phyloP scores from a whole-genome alignment of 1,140 invertebrate genomes.

The Cotesia chilonis region DNA sequence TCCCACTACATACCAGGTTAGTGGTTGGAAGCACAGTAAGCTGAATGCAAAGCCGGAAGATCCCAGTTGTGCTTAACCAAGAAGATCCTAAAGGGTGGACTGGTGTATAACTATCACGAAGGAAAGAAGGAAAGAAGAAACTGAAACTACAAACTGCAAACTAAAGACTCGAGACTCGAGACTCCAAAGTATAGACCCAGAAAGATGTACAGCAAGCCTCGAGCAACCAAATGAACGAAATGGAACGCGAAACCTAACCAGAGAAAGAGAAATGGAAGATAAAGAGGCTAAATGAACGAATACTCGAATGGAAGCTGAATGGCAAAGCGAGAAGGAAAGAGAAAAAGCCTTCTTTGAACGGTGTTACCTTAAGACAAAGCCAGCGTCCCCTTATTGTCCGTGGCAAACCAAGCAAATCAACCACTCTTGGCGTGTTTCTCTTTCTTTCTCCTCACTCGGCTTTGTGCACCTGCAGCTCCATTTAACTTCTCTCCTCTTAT shows the following conservation, averaged over 20 bases:
- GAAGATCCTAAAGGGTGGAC: not conserved
- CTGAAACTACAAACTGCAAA: not conserved
- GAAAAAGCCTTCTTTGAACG: conserved; percentile 45
- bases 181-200: not conserved
- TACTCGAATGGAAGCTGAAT: no score
- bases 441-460: conserved; percentile 27
- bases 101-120: not conserved
- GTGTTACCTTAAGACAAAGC: conserved; percentile 58
- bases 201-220: conserved; percentile 8
- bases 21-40: conserved; percentile 1
- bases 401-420: conserved; percentile 57
- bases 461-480: conserved; percentile 33
- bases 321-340: not conserved
- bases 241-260: conserved; percentile 18
- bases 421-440: conserved; percentile 44
- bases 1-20: no score
- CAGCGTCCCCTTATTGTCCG: conserved; percentile 55
- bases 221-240: conserved; percentile 16
- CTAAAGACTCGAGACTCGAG: not conserved
- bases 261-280: conserved; percentile 17
- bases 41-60: conserved; percentile 10
- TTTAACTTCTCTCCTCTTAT: conserved; percentile 26
- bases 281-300: no score
- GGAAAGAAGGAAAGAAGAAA: not conserved
- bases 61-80: not conserved